These are phyloP conservation scores for Darevskia mixta DNA, from an alignment of 2,797 vertebrate species.

Conservation along the genomic window DNA sequence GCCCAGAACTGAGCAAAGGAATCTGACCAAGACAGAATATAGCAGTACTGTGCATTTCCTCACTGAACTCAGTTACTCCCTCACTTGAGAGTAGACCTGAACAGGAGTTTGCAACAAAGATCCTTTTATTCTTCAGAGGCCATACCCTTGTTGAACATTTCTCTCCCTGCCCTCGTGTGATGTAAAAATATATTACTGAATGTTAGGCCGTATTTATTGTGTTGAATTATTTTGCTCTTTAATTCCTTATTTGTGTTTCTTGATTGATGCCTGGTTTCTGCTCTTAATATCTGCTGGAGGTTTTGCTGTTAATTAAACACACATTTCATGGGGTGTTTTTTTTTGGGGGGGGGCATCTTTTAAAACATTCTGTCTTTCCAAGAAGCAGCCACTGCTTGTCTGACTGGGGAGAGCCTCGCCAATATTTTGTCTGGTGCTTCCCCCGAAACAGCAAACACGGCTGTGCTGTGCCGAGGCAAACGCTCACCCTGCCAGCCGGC, in stretches of 20 bases:
- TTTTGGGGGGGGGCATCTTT: neutral
- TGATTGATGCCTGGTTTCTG: neutral
- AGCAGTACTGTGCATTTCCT: no score
- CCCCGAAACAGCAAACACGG: neutral
- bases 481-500: slow-evolving; percentile 1
- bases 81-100: no score
- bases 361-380: neutral
- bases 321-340: neutral
- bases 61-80: no score
- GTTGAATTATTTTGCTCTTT: no score
- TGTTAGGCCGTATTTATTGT: no score
- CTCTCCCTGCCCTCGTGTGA: no score
- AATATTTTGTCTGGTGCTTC: slow-evolving; percentile 25
- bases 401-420: neutral
- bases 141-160: no score
- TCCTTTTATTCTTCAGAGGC: no score
- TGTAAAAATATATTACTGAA: no score
- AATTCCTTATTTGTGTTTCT: no score
- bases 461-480: neutral
- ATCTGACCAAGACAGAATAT: neutral
- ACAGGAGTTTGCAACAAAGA: no score
- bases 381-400: neutral
- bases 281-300: neutral
- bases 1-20: neutral
- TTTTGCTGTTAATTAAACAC: neutral